Evolutionary conservation across 2,888 invertebrate species (phyloP).

Genomic region (Sminthurinus aureus): DNA sequence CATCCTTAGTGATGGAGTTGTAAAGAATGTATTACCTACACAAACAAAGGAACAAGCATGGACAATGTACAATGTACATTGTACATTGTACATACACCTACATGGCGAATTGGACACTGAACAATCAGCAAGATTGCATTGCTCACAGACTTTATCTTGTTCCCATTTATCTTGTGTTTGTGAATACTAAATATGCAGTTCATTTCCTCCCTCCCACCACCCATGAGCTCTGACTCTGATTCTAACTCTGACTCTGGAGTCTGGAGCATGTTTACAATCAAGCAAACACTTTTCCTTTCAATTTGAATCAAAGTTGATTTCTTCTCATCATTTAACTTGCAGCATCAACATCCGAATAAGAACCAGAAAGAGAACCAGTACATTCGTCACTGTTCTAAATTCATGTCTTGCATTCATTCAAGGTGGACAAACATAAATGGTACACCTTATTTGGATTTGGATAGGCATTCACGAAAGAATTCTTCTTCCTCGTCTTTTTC

Average conservation of each 20-base stretch:
- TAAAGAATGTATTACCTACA: background rate
- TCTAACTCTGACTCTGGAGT: too few relatives aligned
- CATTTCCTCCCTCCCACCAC: background rate
- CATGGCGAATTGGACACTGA: background rate
- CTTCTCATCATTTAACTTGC: background rate
- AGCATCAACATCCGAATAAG: background rate
- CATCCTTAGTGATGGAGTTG: background rate
- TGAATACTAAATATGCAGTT: background rate
- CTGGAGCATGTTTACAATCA: background rate
- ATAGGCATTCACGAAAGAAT: background rate
- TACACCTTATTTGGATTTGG: conserved; percentile 16
- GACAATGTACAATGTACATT: too few relatives aligned
- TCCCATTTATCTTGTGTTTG: background rate
- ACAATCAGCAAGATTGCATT: background rate
- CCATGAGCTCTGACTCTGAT: background rate
- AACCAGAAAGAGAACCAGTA: background rate
- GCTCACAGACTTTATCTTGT: too few relatives aligned
- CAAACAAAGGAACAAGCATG: too few relatives aligned
- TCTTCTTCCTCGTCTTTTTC: too few relatives aligned
- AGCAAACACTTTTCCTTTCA: conserved; percentile 4
- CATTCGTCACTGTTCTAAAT: background rate
- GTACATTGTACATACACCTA: too few relatives aligned
- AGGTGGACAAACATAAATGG: background rate
- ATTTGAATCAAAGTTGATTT: background rate
- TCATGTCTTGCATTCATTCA: background rate